Percentiles rank a stretch among this genome's conserved stretches.
These are phyloP conservation scores for Samia ricini DNA, from an alignment of 1,140 invertebrate species.

Conservation along the genomic window DNA sequence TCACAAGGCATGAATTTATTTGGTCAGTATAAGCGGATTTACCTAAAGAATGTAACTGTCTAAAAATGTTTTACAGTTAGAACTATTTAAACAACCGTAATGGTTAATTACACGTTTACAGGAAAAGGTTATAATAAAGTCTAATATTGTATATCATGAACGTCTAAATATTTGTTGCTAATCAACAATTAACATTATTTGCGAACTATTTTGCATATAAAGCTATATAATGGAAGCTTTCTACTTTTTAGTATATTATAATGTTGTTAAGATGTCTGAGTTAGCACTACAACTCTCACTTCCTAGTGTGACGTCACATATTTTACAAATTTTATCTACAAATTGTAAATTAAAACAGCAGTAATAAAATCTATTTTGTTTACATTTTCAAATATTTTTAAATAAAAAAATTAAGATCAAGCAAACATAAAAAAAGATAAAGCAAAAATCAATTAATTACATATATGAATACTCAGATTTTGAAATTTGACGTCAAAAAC, in stretches of 20 bases:
- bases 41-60: not conserved
- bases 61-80: not conserved
- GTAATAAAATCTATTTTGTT: too few species aligned
- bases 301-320: too few species aligned
- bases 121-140: slow-evolving; percentile 51
- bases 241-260: slow-evolving; percentile 30
- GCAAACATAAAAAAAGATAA: too few species aligned
- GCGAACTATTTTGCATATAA: slow-evolving; percentile 33
- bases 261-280: not conserved
- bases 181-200: slow-evolving; percentile 26
- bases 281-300: too few species aligned
- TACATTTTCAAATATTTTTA: too few species aligned
- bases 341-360: too few species aligned
- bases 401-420: too few species aligned
- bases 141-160: slow-evolving; percentile 51
- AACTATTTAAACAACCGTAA: slow-evolving; percentile 1
- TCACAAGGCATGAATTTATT: not conserved
- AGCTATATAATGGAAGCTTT: slow-evolving; percentile 56
- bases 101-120: slow-evolving; percentile 16
- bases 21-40: not conserved
- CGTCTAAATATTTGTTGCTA: slow-evolving; percentile 21
- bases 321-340: too few species aligned
- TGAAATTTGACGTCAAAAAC: too few species aligned
- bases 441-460: too few species aligned
- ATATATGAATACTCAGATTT: too few species aligned